Evolutionary conservation across 2,113 vertebrate species (phyloP).

Genomic region (Campylomormyrus numenius): DNA sequence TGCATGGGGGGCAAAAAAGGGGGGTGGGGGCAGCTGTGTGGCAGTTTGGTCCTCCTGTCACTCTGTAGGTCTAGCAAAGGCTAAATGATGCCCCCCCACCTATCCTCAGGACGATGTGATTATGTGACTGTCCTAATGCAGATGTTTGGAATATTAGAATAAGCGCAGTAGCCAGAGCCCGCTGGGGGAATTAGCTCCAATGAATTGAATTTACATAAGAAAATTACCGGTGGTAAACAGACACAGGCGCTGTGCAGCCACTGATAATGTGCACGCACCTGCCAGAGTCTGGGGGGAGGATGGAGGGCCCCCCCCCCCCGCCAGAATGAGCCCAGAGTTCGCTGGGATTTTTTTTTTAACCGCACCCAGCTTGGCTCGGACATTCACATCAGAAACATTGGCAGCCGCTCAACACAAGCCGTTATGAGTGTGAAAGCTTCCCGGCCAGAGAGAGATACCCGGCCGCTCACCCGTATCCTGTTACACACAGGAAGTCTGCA

Average conservation of each 20-base stretch:
- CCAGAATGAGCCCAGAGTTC: background rate
- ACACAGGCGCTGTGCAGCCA: constrained; percentile 44
- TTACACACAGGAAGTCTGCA: background rate
- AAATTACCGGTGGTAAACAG: constrained; percentile 61
- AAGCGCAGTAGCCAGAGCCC: constrained; percentile 40
- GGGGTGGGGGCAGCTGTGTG: constrained; percentile 21
- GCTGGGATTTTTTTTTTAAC: background rate
- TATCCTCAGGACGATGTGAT: constrained; percentile 48
- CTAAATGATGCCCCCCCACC: constrained; percentile 47
- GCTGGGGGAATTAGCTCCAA: constrained; percentile 46
- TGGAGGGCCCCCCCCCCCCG: background rate
- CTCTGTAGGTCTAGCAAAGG: constrained; percentile 32
- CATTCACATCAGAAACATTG: background rate
- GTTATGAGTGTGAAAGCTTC: background rate
- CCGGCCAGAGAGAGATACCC: background rate
- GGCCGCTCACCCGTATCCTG: background rate
- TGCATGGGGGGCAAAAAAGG: background rate
- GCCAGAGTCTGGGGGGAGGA: constrained; percentile 10
- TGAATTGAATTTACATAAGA: constrained; percentile 57
- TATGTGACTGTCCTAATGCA: constrained; percentile 63
- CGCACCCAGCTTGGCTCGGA: constrained; percentile 8
- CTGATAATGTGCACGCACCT: constrained; percentile 40
- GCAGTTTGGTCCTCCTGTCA: constrained; percentile 31
- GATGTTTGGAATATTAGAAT: constrained; percentile 66
- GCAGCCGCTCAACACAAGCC: background rate